Conservation (phyloP, 2,888 invertebrate species). For the Melieria crassipennis region DNA sequence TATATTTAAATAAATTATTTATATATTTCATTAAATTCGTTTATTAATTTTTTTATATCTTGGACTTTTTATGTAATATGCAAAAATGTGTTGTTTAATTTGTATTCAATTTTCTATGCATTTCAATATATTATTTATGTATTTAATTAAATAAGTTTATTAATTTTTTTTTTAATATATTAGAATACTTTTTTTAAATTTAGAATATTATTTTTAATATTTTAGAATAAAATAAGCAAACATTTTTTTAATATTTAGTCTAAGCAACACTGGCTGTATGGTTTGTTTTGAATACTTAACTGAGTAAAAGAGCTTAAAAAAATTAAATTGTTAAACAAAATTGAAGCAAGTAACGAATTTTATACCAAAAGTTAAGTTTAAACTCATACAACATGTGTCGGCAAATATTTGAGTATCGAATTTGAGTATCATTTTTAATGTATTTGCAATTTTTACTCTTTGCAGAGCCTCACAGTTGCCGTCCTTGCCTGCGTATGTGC, state of each 20-base stretch:
- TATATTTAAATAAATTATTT: neutral
- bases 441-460: conserved; percentile 37
- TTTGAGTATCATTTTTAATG: neutral
- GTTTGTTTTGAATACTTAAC: no score
- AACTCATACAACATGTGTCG: no score
- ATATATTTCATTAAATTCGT: neutral
- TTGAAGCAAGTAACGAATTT: no score
- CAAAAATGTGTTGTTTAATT: neutral
- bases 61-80: neutral
- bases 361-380: no score
- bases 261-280: no score
- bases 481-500: conserved; percentile 57
- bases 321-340: no score
- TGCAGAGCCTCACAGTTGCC: conserved; percentile 61
- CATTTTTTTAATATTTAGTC: no score
- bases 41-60: neutral
- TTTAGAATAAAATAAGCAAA: no score
- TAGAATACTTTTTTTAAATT: neutral
- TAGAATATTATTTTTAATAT: neutral
- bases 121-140: no score
- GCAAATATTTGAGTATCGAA: no score
- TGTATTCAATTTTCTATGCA: no score
- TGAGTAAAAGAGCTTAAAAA: no score
- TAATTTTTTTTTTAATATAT: neutral
- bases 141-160: neutral